Evolutionary conservation across 1,140 invertebrate species (phyloP), one percentile per base, ranked within the genome.

Genomic region (Bombus ignitus): DNA sequence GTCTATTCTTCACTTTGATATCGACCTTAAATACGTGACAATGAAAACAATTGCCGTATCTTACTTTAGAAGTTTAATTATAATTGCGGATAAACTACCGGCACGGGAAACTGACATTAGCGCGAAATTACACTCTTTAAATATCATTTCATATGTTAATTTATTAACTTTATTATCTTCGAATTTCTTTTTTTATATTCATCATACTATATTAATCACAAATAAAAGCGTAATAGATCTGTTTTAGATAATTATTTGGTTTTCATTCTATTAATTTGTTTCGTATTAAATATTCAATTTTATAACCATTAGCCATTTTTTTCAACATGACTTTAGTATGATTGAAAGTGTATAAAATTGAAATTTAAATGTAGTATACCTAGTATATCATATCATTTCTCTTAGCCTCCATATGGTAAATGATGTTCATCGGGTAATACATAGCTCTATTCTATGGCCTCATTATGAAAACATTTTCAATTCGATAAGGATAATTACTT

Each of bases 91-190:
- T 35, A 62, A 68, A 44, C 37, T 53, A 57, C 79, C 79, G 78
- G 70, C 47, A 81, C 59, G 62, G 77, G 84, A 81, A 81, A 59
- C 47, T 75, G 18, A 37, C 59, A 73, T 85, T 74, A 81, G 84
- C 84, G 84, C 78, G 84, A 81, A 85, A 85, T 81, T 85, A n/a
- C 78, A 81, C 59, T 65, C 76, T 81, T 85, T 57, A 66, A 81
- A 81, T 53, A 37, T 28, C 22, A 44, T 66, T 73, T 57, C 42
- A 28, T 44, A 28, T 77, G 32, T 83, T 77, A 57, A 62, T 18
- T 53, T 42, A 65, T 22, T 37, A 15, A 22, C 66, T 10, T 35
- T 28, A 37, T 8, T 12, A 1, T 15, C 35, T 62, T 32, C 25
- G 6, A 1, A n/a, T 32, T 71, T 32, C 13, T n/a, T 22, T 8